Conservation (phyloP, 2,888 invertebrate genomes). For the Erebia aethiops region DNA sequence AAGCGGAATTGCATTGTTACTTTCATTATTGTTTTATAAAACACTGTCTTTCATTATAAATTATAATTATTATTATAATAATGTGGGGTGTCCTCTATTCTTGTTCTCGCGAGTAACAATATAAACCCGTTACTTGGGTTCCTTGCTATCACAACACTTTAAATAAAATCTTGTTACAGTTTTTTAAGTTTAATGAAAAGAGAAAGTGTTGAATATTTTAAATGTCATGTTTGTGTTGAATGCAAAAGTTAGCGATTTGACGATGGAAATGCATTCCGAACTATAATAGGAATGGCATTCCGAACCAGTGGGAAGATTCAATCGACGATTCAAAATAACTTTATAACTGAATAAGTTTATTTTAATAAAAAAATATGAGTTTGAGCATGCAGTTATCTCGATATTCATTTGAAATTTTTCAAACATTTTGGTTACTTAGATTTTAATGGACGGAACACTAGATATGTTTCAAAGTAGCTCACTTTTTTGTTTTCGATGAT, state of each 20-base stretch:
- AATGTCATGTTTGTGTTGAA: too few species aligned
- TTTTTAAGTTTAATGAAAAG: too few species aligned
- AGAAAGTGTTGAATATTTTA: too few species aligned
- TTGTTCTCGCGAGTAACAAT: conserved; percentile 36
- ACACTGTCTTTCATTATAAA: background rate
- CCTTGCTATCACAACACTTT: conserved; percentile 2
- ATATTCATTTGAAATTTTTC: too few species aligned
- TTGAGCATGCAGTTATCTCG: too few species aligned
- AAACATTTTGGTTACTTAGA: background rate
- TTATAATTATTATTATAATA: background rate
- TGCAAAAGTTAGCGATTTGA: background rate
- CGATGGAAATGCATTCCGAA: too few species aligned
- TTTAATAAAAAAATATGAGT: too few species aligned
- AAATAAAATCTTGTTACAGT: too few species aligned
- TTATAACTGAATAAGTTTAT: too few species aligned
- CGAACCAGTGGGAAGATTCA: too few species aligned
- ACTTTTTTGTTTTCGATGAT: background rate
- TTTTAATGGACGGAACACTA: background rate
- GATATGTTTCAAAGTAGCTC: background rate
- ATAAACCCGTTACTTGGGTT: conserved; percentile 38
- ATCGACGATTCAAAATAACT: too few species aligned
- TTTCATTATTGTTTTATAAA: background rate
- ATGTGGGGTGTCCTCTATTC: conserved; percentile 22
- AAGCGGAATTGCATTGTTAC: background rate
- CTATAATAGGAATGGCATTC: too few species aligned